Evolutionary conservation across 2,113 vertebrate species (phyloP).

Genomic region (Orthochromis malagaraziensis): DNA sequence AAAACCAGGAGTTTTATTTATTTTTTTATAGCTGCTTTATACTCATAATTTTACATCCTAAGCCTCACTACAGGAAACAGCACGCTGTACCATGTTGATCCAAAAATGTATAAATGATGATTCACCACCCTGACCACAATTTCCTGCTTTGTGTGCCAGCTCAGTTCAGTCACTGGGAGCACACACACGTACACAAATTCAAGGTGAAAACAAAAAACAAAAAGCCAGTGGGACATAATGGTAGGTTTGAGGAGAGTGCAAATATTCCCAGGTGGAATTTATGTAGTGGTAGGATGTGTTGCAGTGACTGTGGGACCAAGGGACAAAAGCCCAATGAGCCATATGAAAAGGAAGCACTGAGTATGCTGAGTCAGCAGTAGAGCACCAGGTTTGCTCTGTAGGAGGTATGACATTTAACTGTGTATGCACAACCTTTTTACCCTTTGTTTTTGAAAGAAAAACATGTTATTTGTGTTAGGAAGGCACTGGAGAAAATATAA

Average conservation of each 20-base stretch:
- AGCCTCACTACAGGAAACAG: not conserved
- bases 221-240: not conserved
- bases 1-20: not conserved
- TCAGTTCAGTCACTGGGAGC: not conserved
- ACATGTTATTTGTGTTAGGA: not conserved
- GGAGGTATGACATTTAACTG: not conserved
- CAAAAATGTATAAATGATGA: not conserved
- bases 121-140: not conserved
- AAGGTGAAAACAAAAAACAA: not conserved
- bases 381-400: not conserved
- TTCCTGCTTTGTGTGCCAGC: not conserved
- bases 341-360: constrained; percentile 5
- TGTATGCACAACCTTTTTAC: not conserved
- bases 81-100: not conserved
- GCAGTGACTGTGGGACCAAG: not conserved
- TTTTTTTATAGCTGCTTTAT: not conserved
- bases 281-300: not conserved
- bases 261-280: not conserved
- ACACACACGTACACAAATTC: not conserved
- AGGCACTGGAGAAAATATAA: not conserved
- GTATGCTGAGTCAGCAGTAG: not conserved
- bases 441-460: not conserved
- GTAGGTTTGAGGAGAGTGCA: not conserved
- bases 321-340: constrained; percentile 4
- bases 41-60: not conserved